Percentiles rank a stretch among this genome's conserved stretches.
Evolutionary conservation across 2,888 invertebrate genomes (phyloP).

Genomic region (Conistra vaccinii): DNA sequence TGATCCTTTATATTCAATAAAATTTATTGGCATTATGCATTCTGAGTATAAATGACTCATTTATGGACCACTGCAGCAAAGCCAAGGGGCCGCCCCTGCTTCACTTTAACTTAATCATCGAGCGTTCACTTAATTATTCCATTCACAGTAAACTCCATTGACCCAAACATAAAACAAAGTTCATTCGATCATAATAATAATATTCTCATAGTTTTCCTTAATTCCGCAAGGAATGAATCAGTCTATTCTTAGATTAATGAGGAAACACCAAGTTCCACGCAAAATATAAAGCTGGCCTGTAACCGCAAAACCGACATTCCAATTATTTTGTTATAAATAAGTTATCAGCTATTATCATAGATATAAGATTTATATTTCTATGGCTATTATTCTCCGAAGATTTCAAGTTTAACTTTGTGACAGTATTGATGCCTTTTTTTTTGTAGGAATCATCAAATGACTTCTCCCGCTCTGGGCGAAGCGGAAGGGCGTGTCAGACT

Average conservation of each 20-base stretch:
- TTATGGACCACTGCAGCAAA: neutral
- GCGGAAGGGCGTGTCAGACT: no score
- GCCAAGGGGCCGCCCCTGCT: constrained; percentile 8
- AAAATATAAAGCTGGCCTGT: neutral
- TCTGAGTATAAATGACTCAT: constrained; percentile 2
- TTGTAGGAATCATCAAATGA: no score
- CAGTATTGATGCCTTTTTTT: no score
- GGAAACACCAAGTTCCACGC: constrained; percentile 18
- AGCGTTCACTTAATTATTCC: neutral
- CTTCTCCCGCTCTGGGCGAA: no score
- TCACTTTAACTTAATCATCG: constrained; percentile 1
- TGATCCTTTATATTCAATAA: neutral
- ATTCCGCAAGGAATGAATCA: constrained; percentile 3
- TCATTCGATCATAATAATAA: neutral
- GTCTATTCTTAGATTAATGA: constrained; percentile 13
- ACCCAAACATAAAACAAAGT: constrained; percentile 5
- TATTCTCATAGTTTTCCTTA: constrained; percentile 31
- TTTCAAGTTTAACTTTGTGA: neutral
- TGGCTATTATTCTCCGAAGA: neutral
- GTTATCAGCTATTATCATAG: no score
- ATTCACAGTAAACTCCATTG: constrained; percentile 9
- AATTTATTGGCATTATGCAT: neutral
- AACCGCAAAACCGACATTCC: constrained; percentile 11
- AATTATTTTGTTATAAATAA: neutral
- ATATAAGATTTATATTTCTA: no score